Evolutionary conservation across 92 coral and sea anemone genomes (phyloP), one percentile per base, ranked within the genome.

Genomic region (Actinernus sp.): DNA sequence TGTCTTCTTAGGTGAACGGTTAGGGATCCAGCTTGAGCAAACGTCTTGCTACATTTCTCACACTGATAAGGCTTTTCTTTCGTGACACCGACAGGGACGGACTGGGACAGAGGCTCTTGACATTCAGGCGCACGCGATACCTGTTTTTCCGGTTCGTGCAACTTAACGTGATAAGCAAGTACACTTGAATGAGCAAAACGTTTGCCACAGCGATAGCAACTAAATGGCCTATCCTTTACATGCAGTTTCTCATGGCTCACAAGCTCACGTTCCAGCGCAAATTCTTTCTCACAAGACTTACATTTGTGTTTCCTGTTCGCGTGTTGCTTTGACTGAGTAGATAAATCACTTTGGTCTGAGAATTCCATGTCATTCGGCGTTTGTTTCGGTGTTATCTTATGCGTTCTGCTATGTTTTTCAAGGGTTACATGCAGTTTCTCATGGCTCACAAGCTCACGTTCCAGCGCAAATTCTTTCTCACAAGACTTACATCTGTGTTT

Each of bases 11-110:
- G 58, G 31, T 68, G 75, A 13, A 50, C 28, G 3, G 13, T 33
- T 2, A 68, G 14, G 3, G 63, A 68, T 1, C 73, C 73, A 23
- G 73, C 31, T 27, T 65, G 37, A 2, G 73, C 23, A 52, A 65
- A 65, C 17, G 39, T 29, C 19, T 65, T 65, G 30, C 19, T 14
- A 32, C 73, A 65, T 5, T 13, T 10, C n/a, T 65, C 60, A 10
- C 73, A 65, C 30, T 13, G 6, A 6, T 10, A 39, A n/a, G n/a
- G n/a, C n/a, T n/a, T n/a, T n/a, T n/a, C n/a, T n/a, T n/a, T n/a
- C n/a, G n/a, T n/a, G n/a, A n/a, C n/a, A n/a, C n/a, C n/a, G n/a
- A n/a, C n/a, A n/a, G n/a, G n/a, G n/a, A n/a, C n/a, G n/a, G n/a
- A n/a, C n/a, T n/a, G n/a, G n/a, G n/a, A n/a, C n/a, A n/a, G n/a